Evolutionary conservation across 2,113 vertebrate genomes (phyloP).

Genomic region (Corydoras sp.): DNA sequence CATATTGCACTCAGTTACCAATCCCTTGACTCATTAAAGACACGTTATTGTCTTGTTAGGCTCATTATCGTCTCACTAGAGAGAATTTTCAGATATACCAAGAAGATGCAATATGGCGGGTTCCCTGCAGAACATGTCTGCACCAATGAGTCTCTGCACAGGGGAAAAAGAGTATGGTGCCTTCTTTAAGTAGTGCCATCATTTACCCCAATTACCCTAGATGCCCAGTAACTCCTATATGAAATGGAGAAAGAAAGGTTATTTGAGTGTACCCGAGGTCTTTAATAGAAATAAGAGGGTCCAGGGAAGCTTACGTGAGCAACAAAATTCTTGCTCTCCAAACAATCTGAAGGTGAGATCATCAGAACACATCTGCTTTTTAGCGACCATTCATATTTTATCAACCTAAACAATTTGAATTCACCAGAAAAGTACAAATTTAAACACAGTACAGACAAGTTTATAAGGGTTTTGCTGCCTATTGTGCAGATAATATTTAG

Average conservation of each 20-base stretch:
- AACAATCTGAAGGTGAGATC: no score
- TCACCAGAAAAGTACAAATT: no score
- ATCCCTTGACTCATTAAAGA: slow-evolving; percentile 34
- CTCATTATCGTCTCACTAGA: slow-evolving; percentile 36
- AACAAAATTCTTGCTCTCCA: background rate
- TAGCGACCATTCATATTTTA: no score
- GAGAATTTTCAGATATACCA: slow-evolving; percentile 16
- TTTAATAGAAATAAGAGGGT: slow-evolving; percentile 23
- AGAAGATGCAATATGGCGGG: slow-evolving; percentile 25
- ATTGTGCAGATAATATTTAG: no score
- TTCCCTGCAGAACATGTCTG: slow-evolving; percentile 20
- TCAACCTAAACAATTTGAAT: no score
- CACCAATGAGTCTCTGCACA: slow-evolving; percentile 12
- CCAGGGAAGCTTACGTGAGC: background rate
- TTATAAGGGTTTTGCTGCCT: no score
- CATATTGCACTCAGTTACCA: slow-evolving; percentile 25
- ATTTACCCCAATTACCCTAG: slow-evolving; percentile 41
- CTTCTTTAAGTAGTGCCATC: slow-evolving; percentile 27
- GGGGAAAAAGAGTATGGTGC: background rate
- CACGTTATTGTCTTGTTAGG: slow-evolving; percentile 27
- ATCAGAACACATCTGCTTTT: no score
- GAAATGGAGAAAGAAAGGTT: background rate
- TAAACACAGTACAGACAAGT: no score
- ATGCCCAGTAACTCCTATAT: background rate
- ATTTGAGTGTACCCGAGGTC: slow-evolving; percentile 13